Evolutionary conservation across 1,140 invertebrate species (phyloP).

Genomic region (Drosophila saltans): DNA sequence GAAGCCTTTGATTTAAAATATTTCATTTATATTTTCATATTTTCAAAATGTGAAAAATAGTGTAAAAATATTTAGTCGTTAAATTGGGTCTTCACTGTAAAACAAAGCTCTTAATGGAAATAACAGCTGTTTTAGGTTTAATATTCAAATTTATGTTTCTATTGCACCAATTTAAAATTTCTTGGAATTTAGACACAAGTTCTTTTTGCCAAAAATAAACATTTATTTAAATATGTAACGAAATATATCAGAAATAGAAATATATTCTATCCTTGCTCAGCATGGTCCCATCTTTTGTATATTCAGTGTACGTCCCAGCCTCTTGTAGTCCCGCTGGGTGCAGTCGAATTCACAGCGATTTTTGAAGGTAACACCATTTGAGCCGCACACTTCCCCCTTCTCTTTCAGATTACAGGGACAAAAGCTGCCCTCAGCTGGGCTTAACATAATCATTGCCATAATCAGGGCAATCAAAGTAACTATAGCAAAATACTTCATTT

Average conservation of each 20-base stretch:
- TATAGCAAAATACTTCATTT: conserved; percentile 64
- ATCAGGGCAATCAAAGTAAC: conserved; percentile 40
- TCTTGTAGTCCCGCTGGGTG: conserved; percentile 64
- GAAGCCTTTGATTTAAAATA: no score
- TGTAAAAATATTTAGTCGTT: no score
- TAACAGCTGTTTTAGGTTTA: not conserved
- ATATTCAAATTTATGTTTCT: no score
- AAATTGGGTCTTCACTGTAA: no score
- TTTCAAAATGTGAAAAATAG: no score
- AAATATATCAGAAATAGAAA: not conserved
- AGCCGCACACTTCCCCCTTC: conserved; percentile 64
- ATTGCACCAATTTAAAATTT: not conserved
- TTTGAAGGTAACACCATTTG: conserved; percentile 71
- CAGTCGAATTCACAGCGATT: conserved; percentile 80
- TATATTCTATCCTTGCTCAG: conserved; percentile 14
- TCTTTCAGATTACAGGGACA: conserved; percentile 68
- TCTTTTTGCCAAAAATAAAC: no score
- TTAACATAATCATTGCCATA: conserved; percentile 37
- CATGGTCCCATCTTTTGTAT: conserved; percentile 54
- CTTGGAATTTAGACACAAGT: not conserved
- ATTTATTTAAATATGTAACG: not conserved
- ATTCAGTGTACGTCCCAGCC: conserved; percentile 51
- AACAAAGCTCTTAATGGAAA: not conserved
- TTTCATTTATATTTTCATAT: no score
- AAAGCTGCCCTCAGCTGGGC: conserved; percentile 46